phyloP scores from a whole-genome alignment of 1,140 invertebrate genomes.

The Argopecten irradians region DNA sequence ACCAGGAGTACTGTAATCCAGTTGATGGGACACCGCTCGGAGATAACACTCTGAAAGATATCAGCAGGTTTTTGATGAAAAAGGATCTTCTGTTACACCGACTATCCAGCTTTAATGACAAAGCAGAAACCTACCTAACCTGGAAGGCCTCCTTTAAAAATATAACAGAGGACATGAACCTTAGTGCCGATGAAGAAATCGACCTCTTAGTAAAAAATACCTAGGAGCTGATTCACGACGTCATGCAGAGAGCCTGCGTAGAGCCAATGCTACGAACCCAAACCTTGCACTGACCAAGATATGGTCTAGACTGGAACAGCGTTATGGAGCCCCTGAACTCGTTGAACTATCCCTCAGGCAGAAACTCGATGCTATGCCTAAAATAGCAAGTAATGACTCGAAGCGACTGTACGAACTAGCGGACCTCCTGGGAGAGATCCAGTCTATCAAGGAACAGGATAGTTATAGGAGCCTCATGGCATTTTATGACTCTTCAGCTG shows the following conservation, averaged over 20 bases:
- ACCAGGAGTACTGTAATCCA: neutral
- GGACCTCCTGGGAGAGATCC: constrained; percentile 33
- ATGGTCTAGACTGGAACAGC: constrained; percentile 48
- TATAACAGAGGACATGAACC: neutral
- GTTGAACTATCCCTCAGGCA: constrained; percentile 47
- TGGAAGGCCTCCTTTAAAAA: constrained; percentile 34
- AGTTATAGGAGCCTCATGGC: constrained; percentile 25
- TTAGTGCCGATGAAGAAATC: constrained; percentile 32
- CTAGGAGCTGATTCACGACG: constrained; percentile 33
- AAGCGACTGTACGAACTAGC: constrained; percentile 46
- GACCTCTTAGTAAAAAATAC: constrained; percentile 47
- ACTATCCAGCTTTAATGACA: constrained; percentile 2
- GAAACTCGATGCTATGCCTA: constrained; percentile 43
- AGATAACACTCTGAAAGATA: neutral
- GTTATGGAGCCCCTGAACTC: constrained; percentile 50
- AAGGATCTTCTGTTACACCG: neutral
- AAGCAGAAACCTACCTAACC: constrained; percentile 14
- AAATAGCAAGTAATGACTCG: constrained; percentile 46
- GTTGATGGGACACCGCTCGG: neutral
- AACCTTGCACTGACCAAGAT: constrained; percentile 29
- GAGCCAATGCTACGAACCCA: constrained; percentile 38
- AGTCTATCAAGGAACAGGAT: constrained; percentile 28
- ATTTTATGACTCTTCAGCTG: constrained; percentile 47
- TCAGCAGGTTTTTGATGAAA: neutral
- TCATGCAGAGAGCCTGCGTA: constrained; percentile 39